Conservation (phyloP, 92 coral and sea anemone species). For the Palythoa grandiflora region DNA sequence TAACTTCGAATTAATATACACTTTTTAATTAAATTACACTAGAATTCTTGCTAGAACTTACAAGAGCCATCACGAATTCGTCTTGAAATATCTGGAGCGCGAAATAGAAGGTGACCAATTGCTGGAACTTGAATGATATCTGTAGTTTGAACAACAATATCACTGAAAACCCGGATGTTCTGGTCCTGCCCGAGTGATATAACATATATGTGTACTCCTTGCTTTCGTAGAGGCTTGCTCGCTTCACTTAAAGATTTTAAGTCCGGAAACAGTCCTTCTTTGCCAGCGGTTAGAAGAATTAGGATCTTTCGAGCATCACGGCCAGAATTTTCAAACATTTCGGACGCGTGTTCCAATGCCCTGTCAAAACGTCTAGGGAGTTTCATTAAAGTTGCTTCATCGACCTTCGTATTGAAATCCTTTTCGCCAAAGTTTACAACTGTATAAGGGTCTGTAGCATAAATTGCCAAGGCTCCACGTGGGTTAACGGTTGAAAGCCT, state of each 20-base stretch:
- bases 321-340: conserved; percentile 57
- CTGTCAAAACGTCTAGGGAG: conserved; percentile 72
- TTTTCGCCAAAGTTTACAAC: conserved; percentile 60
- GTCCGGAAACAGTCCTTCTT: conserved; percentile 44
- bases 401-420: conserved; percentile 49
- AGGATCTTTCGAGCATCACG: conserved; percentile 37
- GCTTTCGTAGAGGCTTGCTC: conserved; percentile 73
- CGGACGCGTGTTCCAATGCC: conserved; percentile 66
- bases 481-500: conserved; percentile 68
- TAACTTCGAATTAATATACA: no score
- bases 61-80: conserved; percentile 28
- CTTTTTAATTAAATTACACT: no score
- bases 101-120: conserved; percentile 45
- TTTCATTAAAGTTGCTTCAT: conserved; percentile 50
- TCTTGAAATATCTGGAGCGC: conserved; percentile 12
- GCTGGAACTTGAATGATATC: conserved; percentile 51
- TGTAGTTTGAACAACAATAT: conserved; percentile 59
- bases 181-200: conserved; percentile 79
- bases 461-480: conserved; percentile 70
- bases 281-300: conserved; percentile 74
- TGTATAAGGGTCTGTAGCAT: conserved; percentile 63
- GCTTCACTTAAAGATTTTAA: conserved; percentile 65
- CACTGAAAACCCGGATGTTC: conserved; percentile 5
- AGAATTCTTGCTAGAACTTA: background rate
- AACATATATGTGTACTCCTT: conserved; percentile 73